phyloP scores from a whole-genome alignment of 1,140 invertebrate species.

The Drosophila ironensis region DNA sequence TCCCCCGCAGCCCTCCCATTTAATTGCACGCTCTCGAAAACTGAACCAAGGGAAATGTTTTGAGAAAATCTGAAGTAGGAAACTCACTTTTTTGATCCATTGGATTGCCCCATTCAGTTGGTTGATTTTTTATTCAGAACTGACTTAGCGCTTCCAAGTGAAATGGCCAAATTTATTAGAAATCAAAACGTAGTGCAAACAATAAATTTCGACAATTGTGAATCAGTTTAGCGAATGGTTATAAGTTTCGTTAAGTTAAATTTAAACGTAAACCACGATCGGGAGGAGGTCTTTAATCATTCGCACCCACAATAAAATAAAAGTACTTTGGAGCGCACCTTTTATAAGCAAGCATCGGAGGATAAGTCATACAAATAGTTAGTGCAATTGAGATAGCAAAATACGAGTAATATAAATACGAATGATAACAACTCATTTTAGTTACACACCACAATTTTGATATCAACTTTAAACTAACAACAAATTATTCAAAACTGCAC shows the following conservation, averaged over 20 bases:
- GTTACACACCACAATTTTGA: conserved; percentile 64
- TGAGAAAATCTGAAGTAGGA: conserved; percentile 2
- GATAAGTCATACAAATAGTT: conserved; percentile 59
- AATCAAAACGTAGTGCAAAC: conserved; percentile 57
- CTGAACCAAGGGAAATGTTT: conserved; percentile 5
- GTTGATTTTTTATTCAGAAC: conserved; percentile 67
- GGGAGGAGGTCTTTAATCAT: conserved; percentile 49
- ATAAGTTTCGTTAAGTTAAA: conserved; percentile 42
- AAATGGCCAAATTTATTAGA: conserved; percentile 81
- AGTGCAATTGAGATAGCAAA: conserved; percentile 58
- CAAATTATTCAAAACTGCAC: conserved; percentile 67
- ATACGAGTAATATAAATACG: conserved; percentile 39
- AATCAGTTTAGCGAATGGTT: conserved; percentile 50
- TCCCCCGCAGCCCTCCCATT: neutral
- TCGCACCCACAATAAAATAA: conserved; percentile 49
- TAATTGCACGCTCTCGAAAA: conserved; percentile 24
- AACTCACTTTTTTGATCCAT: conserved; percentile 27
- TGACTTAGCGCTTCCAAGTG: conserved; percentile 80
- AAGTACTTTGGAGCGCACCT: conserved; percentile 64
- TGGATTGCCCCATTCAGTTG: conserved; percentile 45
- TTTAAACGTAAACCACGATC: conserved; percentile 21
- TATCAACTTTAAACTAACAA: conserved; percentile 47
- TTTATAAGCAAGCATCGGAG: conserved; percentile 48
- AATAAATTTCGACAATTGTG: conserved; percentile 43
- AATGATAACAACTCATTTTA: conserved; percentile 56